Percentiles rank a stretch among this genome's conserved stretches.
Conservation (phyloP, 1,140 invertebrate species). For the Heliconius hermathena region DNA sequence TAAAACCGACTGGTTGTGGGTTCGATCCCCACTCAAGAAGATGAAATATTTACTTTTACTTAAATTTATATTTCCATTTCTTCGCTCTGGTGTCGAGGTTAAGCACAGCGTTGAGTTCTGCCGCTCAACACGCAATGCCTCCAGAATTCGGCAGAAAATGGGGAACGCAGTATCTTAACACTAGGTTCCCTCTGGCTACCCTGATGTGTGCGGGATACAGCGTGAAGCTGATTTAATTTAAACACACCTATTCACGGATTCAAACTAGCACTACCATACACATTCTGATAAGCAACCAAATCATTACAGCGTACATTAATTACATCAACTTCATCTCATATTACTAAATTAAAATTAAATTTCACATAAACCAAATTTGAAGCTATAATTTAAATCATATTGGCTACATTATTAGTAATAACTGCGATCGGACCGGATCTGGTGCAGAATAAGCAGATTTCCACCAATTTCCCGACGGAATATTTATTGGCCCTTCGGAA, state of each 20-base stretch:
- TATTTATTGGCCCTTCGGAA: slow-evolving; percentile 48
- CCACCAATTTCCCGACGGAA: slow-evolving; percentile 43
- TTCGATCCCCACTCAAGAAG: too few species aligned
- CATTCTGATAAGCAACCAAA: background rate
- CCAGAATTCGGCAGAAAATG: too few species aligned
- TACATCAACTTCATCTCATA: background rate
- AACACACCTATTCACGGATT: background rate
- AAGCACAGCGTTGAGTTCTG: too few species aligned
- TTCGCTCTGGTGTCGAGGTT: too few species aligned
- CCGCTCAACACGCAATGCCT: too few species aligned
- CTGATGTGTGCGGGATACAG: too few species aligned
- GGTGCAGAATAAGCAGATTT: slow-evolving; percentile 46
- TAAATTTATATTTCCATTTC: too few species aligned
- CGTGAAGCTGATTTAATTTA: too few species aligned
- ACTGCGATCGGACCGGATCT: slow-evolving; percentile 25
- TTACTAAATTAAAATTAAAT: slow-evolving; percentile 7
- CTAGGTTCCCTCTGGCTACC: too few species aligned
- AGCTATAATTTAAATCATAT: slow-evolving; percentile 34
- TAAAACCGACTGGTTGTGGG: too few species aligned
- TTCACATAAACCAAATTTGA: slow-evolving; percentile 7
- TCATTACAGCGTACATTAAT: background rate
- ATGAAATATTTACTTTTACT: too few species aligned
- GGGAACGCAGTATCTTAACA: too few species aligned
- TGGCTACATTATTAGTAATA: slow-evolving; percentile 26
- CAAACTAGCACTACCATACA: background rate